Evolutionary conservation across 2,113 vertebrate genomes (phyloP).

Genomic region (Dendrocopos noguchii): DNA sequence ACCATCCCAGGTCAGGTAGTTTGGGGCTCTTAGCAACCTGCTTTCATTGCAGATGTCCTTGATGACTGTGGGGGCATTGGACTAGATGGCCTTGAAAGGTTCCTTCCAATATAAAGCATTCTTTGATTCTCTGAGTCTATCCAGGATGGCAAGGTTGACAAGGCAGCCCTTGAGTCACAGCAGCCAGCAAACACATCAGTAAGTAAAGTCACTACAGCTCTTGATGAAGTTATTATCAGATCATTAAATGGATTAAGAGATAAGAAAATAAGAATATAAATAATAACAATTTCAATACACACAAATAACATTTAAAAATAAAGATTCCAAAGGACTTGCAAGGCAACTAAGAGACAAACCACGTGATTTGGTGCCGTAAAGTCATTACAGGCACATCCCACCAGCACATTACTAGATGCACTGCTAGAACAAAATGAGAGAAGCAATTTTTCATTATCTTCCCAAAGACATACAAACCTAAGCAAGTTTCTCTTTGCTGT

Average conservation of each 20-base stretch:
- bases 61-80: no score
- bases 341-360: not conserved
- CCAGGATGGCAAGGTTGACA: not conserved
- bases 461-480: not conserved
- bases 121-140: no score
- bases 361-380: not conserved
- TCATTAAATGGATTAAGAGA: not conserved
- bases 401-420: not conserved
- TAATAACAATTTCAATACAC: not conserved
- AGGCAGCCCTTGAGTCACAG: not conserved
- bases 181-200: not conserved
- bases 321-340: not conserved
- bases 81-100: no score
- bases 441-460: not conserved
- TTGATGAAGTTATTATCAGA: not conserved
- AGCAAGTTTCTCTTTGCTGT: not conserved
- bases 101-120: no score
- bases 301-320: not conserved
- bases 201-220: not conserved
- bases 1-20: no score
- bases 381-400: not conserved
- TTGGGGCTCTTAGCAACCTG: no score
- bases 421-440: not conserved
- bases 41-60: no score
- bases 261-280: not conserved